Conservation (phyloP, 2,888 invertebrate genomes). For the Eupithecia inturbata region DNA sequence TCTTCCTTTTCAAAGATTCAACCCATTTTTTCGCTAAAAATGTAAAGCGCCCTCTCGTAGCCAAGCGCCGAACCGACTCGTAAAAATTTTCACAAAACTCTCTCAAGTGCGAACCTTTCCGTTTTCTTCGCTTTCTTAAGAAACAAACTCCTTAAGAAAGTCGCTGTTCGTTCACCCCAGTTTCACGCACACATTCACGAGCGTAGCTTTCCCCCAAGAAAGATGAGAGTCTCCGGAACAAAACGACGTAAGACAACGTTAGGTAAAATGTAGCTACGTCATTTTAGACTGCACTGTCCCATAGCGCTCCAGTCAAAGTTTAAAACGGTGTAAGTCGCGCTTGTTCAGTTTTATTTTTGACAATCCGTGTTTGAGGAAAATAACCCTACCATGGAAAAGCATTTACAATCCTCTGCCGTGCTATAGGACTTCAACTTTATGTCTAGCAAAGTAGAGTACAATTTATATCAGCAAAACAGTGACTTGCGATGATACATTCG, state of each 20-base stretch:
- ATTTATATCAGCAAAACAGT: neutral
- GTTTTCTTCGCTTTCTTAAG: constrained; percentile 82
- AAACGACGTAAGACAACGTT: constrained; percentile 52
- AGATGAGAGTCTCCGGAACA: constrained; percentile 39
- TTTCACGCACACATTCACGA: constrained; percentile 60
- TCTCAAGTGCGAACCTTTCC: constrained; percentile 79
- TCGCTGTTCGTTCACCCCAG: constrained; percentile 58
- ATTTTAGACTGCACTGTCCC: constrained; percentile 25
- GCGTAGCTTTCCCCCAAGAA: constrained; percentile 49
- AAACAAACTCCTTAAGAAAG: constrained; percentile 78
- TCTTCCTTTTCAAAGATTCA: neutral
- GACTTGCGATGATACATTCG: constrained; percentile 44
- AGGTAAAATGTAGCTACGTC: constrained; percentile 31
- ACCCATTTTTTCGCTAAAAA: constrained; percentile 22
- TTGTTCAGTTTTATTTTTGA: constrained; percentile 37
- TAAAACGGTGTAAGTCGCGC: constrained; percentile 48
- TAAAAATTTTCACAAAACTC: constrained; percentile 76
- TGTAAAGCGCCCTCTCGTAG: constrained; percentile 71
- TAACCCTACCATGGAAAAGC: constrained; percentile 49
- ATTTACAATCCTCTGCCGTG: constrained; percentile 37
- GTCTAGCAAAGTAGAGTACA: accelerated
- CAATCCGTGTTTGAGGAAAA: constrained; percentile 44
- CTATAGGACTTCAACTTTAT: constrained; percentile 44
- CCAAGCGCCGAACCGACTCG: constrained; percentile 58
- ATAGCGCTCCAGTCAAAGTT: constrained; percentile 19